Percentiles rank a stretch among this genome's conserved stretches.
phyloP scores from a whole-genome alignment of 2,888 invertebrate genomes.

The Colostygia pectinataria region DNA sequence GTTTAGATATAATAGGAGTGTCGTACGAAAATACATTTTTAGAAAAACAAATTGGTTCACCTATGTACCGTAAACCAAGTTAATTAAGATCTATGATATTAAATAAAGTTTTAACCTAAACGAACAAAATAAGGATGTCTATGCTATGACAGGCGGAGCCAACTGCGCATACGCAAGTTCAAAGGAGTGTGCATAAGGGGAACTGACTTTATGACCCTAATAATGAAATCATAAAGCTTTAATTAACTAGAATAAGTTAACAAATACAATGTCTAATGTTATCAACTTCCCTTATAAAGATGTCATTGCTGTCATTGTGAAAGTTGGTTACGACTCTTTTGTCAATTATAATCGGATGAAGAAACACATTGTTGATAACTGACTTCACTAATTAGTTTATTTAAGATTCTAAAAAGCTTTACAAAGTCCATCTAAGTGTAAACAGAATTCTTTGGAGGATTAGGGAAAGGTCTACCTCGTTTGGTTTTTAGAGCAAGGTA shows the following conservation, averaged over 20 bases:
- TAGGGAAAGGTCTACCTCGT: constrained; percentile 18
- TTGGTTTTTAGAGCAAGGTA: constrained; percentile 45
- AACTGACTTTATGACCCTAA: constrained; percentile 19
- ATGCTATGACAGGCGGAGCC: constrained; percentile 54
- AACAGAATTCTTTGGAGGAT: constrained; percentile 6
- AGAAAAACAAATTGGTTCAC: too few relatives aligned
- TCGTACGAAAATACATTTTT: too few relatives aligned
- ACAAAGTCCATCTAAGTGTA: neutral
- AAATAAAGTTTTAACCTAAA: too few relatives aligned
- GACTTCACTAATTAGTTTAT: constrained; percentile 10
- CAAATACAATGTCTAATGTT: constrained; percentile 25
- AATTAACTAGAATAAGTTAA: constrained; percentile 29
- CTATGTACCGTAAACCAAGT: too few relatives aligned
- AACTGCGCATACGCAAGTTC: constrained; percentile 55
- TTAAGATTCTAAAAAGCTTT: neutral
- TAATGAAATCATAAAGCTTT: constrained; percentile 31
- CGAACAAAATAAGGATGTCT: constrained; percentile 19
- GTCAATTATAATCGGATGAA: constrained; percentile 6
- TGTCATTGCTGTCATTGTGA: constrained; percentile 11
- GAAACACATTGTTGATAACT: neutral
- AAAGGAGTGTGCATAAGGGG: constrained; percentile 39
- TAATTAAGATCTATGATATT: too few relatives aligned
- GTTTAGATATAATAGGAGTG: too few relatives aligned
- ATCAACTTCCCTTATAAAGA: constrained; percentile 14
- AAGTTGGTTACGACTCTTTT: constrained; percentile 12